Evolutionary conservation across 2,888 invertebrate genomes (phyloP).

Genomic region (Pollenia griseotomentosa): DNA sequence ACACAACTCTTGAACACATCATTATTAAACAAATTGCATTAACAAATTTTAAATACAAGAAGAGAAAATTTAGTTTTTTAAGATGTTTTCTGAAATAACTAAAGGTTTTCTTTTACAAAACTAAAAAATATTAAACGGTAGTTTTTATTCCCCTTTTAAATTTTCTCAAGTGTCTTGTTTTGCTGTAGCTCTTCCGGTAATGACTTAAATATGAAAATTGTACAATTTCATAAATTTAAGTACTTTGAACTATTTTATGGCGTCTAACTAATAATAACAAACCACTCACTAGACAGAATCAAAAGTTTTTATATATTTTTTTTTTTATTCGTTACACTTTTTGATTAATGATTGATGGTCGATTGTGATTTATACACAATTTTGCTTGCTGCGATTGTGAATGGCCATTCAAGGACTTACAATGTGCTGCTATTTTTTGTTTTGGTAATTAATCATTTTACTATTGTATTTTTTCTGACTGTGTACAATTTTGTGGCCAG

Average conservation of each 20-base stretch:
- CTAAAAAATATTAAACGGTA: background rate
- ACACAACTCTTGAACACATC: background rate
- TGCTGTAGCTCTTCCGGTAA: background rate
- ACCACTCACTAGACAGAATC: too few relatives aligned
- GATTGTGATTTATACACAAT: background rate
- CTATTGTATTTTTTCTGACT: background rate
- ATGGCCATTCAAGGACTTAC: background rate
- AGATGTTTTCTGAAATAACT: background rate
- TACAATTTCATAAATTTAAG: background rate
- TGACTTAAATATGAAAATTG: background rate
- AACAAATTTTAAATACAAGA: background rate
- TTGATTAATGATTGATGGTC: slow-evolving; percentile 29
- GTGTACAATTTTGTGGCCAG: slow-evolving; percentile 9
- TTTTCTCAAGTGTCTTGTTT: slow-evolving; percentile 12
- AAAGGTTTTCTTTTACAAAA: background rate
- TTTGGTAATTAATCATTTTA: slow-evolving; percentile 36
- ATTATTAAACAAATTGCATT: background rate
- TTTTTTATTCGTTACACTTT: slow-evolving; percentile 4
- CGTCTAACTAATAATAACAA: background rate
- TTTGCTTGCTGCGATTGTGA: background rate
- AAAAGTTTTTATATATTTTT: too few relatives aligned
- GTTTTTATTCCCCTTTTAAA: background rate
- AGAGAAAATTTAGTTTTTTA: background rate
- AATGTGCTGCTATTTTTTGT: background rate
- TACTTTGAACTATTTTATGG: background rate